phyloP scores from a whole-genome alignment of 2,888 invertebrate genomes.

The Charanyca ferruginea region DNA sequence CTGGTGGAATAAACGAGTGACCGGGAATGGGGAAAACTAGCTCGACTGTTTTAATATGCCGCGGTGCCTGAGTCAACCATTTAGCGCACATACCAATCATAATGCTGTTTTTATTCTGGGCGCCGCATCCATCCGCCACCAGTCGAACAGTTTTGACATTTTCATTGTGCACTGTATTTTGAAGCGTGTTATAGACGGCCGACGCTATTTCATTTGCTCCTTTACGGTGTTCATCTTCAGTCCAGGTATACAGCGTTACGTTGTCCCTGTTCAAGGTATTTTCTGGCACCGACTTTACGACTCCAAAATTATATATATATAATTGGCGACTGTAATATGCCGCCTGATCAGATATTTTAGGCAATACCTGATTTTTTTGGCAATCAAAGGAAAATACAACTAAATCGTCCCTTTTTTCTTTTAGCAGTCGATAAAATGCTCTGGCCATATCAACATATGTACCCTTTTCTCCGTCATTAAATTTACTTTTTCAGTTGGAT shows the following conservation, averaged over 20 bases:
- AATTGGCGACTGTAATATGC: constrained; percentile 64
- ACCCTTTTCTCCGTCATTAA: constrained; percentile 51
- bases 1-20: constrained; percentile 60
- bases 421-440: constrained; percentile 52
- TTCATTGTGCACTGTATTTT: constrained; percentile 26
- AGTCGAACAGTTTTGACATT: constrained; percentile 52
- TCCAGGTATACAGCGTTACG: constrained; percentile 60
- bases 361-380: too few species aligned
- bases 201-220: constrained; percentile 65
- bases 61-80: constrained; percentile 48
- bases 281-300: constrained; percentile 52
- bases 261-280: constrained; percentile 53
- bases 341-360: constrained; percentile 61
- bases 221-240: constrained; percentile 61
- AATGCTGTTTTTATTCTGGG: constrained; percentile 62
- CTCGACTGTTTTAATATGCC: constrained; percentile 32
- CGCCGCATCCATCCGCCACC: constrained; percentile 57
- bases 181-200: constrained; percentile 49
- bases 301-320: constrained; percentile 64
- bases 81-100: constrained; percentile 59
- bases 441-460: constrained; percentile 45
- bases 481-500: constrained; percentile 19
- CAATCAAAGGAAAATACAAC: too few species aligned
- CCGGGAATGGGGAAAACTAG: constrained; percentile 59
- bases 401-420: constrained; percentile 30